phyloP scores from a whole-genome alignment of 2,113 vertebrate genomes.

The Proterorhinus semilunaris region DNA sequence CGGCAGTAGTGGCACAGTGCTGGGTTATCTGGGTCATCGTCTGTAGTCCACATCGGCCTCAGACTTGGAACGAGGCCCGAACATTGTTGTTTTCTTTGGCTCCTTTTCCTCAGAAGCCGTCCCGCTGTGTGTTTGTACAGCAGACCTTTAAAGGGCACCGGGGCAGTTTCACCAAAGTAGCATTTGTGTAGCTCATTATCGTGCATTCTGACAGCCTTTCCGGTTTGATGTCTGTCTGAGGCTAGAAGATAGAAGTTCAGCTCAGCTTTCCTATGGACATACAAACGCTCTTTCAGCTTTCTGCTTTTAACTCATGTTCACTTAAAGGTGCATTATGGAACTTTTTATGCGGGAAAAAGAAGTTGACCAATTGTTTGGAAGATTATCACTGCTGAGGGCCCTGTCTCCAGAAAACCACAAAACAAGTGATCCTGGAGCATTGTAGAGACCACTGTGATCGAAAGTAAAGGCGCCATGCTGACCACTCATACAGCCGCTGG shows the following conservation, averaged over 20 bases:
- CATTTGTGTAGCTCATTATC: slow-evolving; percentile 23
- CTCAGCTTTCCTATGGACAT: neutral
- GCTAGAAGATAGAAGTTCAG: neutral
- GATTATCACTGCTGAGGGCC: too few species aligned
- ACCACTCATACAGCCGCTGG: too few species aligned
- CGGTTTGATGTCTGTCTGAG: slow-evolving; percentile 1
- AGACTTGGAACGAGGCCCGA: slow-evolving; percentile 21
- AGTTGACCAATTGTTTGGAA: too few species aligned
- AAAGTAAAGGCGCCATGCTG: too few species aligned
- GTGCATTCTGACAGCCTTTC: slow-evolving; percentile 15
- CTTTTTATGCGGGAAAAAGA: too few species aligned
- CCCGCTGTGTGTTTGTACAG: slow-evolving; percentile 19
- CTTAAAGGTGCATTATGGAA: too few species aligned
- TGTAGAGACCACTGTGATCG: too few species aligned
- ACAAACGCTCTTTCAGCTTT: neutral
- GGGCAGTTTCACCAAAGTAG: slow-evolving; percentile 23
- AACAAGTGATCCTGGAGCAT: too few species aligned
- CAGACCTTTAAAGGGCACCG: slow-evolving; percentile 14
- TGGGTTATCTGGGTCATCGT: slow-evolving; percentile 56
- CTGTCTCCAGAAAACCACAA: too few species aligned
- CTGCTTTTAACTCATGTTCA: neutral
- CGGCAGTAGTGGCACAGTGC: slow-evolving; percentile 15
- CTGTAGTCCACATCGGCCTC: slow-evolving; percentile 38
- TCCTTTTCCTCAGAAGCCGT: slow-evolving; percentile 29
- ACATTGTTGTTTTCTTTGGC: slow-evolving; percentile 7